Conservation (phyloP, 1,140 invertebrate genomes). For the Neodiprion pinetum region DNA sequence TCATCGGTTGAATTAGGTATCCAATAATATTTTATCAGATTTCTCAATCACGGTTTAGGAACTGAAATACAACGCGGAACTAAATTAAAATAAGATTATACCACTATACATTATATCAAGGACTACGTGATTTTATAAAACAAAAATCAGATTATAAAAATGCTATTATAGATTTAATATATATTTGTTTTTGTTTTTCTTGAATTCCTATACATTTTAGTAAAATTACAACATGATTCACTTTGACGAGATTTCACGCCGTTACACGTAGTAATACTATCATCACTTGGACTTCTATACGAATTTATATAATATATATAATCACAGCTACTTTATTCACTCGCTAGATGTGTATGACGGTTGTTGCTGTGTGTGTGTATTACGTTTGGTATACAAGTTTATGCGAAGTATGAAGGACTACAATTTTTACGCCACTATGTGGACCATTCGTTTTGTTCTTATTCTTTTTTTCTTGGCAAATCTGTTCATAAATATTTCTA, state of each 20-base stretch:
- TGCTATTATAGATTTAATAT: neutral
- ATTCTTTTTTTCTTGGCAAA: no score
- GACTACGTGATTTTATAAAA: neutral
- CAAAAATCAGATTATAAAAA: neutral
- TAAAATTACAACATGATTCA: neutral
- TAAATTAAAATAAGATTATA: no score
- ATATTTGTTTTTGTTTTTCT: conserved; percentile 3
- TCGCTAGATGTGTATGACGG: neutral
- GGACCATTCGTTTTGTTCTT: neutral
- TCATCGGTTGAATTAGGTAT: no score
- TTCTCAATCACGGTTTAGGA: no score
- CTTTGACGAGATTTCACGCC: neutral
- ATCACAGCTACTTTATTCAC: conserved; percentile 7
- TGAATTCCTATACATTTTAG: neutral
- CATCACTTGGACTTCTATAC: neutral
- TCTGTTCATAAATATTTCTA: neutral
- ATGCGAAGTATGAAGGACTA: neutral
- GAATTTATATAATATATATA: neutral
- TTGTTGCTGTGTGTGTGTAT: neutral
- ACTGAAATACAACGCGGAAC: no score
- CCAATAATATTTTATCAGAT: no score
- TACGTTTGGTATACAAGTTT: no score
- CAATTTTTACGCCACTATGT: neutral
- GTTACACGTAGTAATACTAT: neutral
- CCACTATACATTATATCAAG: neutral